Conservation (phyloP, 2,888 invertebrate species). For the Tetragonisca angustula region DNA sequence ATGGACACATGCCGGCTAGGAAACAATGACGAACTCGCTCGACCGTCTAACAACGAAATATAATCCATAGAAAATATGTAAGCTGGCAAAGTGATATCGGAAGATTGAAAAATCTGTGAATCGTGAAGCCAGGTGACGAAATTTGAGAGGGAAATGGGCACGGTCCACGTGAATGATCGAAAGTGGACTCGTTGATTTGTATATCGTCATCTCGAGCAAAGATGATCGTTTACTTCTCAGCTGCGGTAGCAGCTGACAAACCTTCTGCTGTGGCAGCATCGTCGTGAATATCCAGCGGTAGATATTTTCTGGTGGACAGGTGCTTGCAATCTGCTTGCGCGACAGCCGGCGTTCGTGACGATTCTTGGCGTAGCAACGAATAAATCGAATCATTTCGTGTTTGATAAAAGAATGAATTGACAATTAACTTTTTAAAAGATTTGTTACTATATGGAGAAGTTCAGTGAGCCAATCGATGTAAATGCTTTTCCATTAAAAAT, state of each 20-base stretch:
- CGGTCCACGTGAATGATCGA: conserved; percentile 47
- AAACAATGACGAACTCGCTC: not conserved
- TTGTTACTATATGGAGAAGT: too few species aligned
- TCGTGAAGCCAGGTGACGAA: conserved; percentile 39
- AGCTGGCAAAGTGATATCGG: not conserved
- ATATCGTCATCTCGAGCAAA: conserved; percentile 38
- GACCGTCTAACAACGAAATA: conserved; percentile 26
- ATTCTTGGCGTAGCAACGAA: conserved; percentile 58
- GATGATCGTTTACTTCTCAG: conserved; percentile 73
- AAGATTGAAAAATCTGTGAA: conserved; percentile 52
- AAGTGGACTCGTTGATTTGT: conserved; percentile 34
- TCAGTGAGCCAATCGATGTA: too few species aligned
- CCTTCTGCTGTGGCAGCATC: conserved; percentile 48
- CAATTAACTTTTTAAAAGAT: not conserved
- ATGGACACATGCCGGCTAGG: conserved; percentile 4
- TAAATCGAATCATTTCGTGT: conserved; percentile 24
- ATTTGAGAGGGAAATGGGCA: conserved; percentile 57
- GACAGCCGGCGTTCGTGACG: conserved; percentile 78
- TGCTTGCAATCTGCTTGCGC: conserved; percentile 76
- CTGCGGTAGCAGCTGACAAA: conserved; percentile 69
- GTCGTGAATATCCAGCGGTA: conserved; percentile 58
- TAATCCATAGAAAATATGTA: conserved; percentile 19
- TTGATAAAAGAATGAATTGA: too few species aligned
- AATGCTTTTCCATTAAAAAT: too few species aligned
- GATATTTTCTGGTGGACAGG: conserved; percentile 75